Evolutionary conservation across 1,140 invertebrate species (phyloP).

Genomic region (Steinernema feltiae): DNA sequence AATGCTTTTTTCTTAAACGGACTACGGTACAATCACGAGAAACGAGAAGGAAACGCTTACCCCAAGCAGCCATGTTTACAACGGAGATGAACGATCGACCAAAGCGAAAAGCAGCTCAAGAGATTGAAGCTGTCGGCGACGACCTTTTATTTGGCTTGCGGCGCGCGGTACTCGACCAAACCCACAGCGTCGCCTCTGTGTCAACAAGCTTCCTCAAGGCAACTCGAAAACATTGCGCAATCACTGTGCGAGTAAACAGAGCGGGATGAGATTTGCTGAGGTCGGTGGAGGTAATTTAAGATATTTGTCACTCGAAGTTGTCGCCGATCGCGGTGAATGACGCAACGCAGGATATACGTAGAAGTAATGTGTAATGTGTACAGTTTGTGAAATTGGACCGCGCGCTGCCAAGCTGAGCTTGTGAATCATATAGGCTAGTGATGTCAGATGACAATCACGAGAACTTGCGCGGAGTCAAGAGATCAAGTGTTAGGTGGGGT

Average conservation of each 20-base stretch:
- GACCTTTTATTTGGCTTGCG: conserved; percentile 3
- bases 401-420: too few species aligned
- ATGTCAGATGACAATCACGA: too few species aligned
- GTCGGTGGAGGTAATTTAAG: not conserved
- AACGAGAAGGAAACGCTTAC: conserved; percentile 22
- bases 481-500: too few species aligned
- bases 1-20: conserved; percentile 47
- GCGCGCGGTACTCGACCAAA: not conserved
- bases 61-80: conserved; percentile 38
- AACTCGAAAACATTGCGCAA: conserved; percentile 8
- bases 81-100: not conserved
- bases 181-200: not conserved
- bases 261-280: not conserved
- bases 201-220: not conserved
- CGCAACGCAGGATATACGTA: too few species aligned
- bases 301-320: conserved; percentile 7
- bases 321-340: too few species aligned
- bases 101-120: not conserved
- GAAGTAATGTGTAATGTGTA: too few species aligned
- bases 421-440: too few species aligned
- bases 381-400: too few species aligned
- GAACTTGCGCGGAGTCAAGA: too few species aligned
- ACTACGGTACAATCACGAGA: not conserved
- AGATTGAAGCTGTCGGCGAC: not conserved
- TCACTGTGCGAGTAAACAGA: not conserved